phyloP scores from a whole-genome alignment of 2,888 invertebrate genomes.

The Napeogenes inachia region DNA sequence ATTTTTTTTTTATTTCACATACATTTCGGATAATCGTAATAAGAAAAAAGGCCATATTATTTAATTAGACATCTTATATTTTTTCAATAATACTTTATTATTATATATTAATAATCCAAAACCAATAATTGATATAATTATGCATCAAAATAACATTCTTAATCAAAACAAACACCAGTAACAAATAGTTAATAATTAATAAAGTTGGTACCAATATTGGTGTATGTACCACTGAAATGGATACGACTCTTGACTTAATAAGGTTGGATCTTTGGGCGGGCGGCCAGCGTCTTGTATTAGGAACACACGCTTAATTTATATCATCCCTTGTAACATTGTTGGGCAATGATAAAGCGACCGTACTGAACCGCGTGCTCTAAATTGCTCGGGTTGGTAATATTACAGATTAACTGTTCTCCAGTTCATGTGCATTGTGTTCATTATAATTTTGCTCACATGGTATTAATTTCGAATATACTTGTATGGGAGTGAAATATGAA shows the following conservation, averaged over 20 bases:
- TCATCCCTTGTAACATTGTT: conserved; percentile 51
- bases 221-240: neutral
- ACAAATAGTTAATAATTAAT: neutral
- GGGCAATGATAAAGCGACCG: conserved; percentile 53
- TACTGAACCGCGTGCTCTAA: conserved; percentile 43
- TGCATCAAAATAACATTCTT: too few relatives aligned
- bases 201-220: neutral
- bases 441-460: conserved; percentile 20
- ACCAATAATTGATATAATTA: too few relatives aligned
- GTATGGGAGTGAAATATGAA: conserved; percentile 10
- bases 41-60: too few relatives aligned
- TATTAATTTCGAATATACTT: conserved; percentile 27
- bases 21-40: too few relatives aligned
- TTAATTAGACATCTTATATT: too few relatives aligned
- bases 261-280: conserved; percentile 50
- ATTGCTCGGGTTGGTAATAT: conserved; percentile 40
- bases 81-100: too few relatives aligned
- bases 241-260: conserved; percentile 39
- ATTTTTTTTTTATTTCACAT: too few relatives aligned
- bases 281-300: conserved; percentile 69
- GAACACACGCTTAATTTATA: conserved; percentile 63
- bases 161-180: neutral
- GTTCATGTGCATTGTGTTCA: conserved; percentile 13
- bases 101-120: too few relatives aligned
- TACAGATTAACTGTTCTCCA: conserved; percentile 15